Evolutionary conservation across 2,888 invertebrate genomes (phyloP), one percentile per base, ranked within the genome.

Genomic region (Macropis europaea): DNA sequence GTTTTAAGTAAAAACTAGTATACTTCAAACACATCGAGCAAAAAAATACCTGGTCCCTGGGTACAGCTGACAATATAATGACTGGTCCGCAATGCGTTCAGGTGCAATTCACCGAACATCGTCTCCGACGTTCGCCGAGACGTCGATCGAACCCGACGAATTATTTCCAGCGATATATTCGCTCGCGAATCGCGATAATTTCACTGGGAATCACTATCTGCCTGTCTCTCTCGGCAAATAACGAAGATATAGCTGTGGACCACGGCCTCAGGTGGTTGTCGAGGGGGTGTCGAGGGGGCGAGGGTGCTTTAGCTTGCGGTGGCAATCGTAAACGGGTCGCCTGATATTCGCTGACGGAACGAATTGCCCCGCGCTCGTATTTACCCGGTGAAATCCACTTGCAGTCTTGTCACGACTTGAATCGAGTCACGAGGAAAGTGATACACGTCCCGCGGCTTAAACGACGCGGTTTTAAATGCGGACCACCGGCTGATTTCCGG

Each of bases 341-440:
- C 68, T 50, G 76, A 74, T 71, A 77, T 78, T 74, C 74, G 70
- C 59, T 78, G 76, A 76, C 70, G 68, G 74, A 78, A 78, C 76
- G 73, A 74, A 77, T 71, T 59, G 68, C 80, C 22, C 36, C 45
- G 56, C 19, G 56, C 19, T 62, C 56, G 64, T 72, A 56, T 76
- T 63, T 76, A 63, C 61, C 45, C 36, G 28, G 32, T 26, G 48
- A 43, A 60, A 73, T 52, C 64, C 53, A 48, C 48, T 50, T 30
- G 78, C 40, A 74, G 70, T 81, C 77, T 40, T 42, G 75, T 79
- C 79, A 79, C 76, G 79, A 73, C 57, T 59, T 43, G 76, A 67
- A 79, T 81, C 72, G 77, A 77, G 77, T 69, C 66, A 73, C 69
- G 68, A 62, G 56, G 54, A 64, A 70, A 59, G 56, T 56, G 48